Evolutionary conservation across 2,113 vertebrate genomes (phyloP).

Genomic region (Enhydra lutris): DNA sequence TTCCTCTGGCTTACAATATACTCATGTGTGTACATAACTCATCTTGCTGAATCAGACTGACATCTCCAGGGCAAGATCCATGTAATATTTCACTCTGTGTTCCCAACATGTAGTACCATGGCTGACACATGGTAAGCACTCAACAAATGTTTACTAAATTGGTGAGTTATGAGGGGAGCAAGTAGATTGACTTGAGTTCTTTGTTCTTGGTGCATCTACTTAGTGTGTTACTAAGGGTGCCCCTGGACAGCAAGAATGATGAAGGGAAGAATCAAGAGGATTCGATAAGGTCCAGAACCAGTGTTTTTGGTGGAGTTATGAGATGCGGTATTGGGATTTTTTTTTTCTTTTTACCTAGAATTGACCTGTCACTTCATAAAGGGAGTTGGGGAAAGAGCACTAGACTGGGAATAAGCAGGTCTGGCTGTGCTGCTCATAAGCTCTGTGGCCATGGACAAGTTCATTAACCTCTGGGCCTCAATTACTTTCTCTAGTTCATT

Average conservation of each 20-base stretch:
- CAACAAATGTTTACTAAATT: not conserved
- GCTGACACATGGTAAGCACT: not conserved
- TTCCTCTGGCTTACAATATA: not conserved
- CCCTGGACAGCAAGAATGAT: conserved; percentile 33
- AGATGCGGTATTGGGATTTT: not conserved
- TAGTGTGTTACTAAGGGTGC: not conserved
- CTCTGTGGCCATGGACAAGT: not conserved
- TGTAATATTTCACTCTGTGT: not conserved
- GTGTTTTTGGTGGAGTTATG: not conserved
- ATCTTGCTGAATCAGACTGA: not conserved
- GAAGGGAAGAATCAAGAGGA: conserved; percentile 64
- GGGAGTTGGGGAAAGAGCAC: not conserved
- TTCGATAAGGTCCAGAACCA: not conserved
- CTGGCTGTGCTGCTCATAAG: not conserved
- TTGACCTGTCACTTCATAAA: conserved; percentile 17
- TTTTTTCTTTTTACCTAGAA: not conserved
- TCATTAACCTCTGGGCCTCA: not conserved
- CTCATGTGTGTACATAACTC: not conserved
- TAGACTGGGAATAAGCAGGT: not conserved
- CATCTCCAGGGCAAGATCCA: not conserved
- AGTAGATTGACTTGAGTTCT: not conserved
- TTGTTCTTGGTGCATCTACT: not conserved
- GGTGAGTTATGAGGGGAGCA: not conserved
- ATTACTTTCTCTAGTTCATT: not conserved
- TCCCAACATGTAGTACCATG: not conserved